Base-by-base conservation (phyloP, 2,888 invertebrate genomes). In the Mythimna pallens region DNA sequence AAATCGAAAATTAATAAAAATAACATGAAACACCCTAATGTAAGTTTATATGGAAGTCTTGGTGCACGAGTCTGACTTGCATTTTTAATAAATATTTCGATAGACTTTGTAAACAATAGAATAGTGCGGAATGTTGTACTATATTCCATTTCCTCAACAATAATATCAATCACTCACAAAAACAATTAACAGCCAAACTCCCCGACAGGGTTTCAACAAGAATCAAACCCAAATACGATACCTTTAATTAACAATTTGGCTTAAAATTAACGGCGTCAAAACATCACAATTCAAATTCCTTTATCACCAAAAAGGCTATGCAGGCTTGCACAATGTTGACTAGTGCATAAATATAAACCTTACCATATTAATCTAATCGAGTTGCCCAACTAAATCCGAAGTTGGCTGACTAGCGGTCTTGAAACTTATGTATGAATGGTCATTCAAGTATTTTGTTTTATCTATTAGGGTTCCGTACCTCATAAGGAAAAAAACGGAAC, bases 241-340 rank as follows among this genome's bases (percentile, higher is more conserved):
- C 61, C 36, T 30, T 43, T 57, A 81, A 76, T 81, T 81, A 82
- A 82, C 52, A 67, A 54, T 77, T 67, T 47, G 12, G 12, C 40
- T 10, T 58, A 20, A 69, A 81, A 82, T 5, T 5, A 77, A 79
- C 77, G 65, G 59, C 20, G 7, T n/a, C 52, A 59, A 76, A 77
- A 77, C 65, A 65, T 55, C 30, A 78, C 79, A 82, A 80, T 82
- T 72, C 82, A 82, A 80, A 80, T 80, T 82, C 80, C 78, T 68
- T 82, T 78, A 78, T 65, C 79, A 62, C 79, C 52, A 55, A 80
- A 82, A 80, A 82, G 66, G 80, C 58, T 65, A 81, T 47, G 9
- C 22, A 36, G 12, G 68, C 34, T 82, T 79, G 61, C 82, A 82
- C 58, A 80, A 78, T 80, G 17, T 50, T 40, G 57, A 30, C 36